A percentile compares a stretch with the other conserved stretches of the same genome.
phyloP scores from a whole-genome alignment of 2,888 invertebrate genomes.

The Baronia brevicornis region DNA sequence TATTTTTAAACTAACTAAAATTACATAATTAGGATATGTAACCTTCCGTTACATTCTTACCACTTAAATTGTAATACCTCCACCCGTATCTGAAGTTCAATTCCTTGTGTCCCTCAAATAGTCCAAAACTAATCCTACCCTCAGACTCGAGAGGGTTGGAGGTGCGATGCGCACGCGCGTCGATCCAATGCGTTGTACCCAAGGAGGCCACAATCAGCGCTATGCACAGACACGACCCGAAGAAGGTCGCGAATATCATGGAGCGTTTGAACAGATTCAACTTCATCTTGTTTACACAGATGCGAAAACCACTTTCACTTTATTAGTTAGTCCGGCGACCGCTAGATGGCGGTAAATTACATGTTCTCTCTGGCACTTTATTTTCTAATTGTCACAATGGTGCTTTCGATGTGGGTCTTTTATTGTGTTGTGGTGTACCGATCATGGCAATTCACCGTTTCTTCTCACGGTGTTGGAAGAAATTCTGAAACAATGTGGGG shows the following conservation, averaged over 20 bases:
- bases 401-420: conserved; percentile 31
- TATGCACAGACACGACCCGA: conserved; percentile 85
- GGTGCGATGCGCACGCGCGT: conserved; percentile 81
- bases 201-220: conserved; percentile 87
- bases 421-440: conserved; percentile 41
- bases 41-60: conserved; percentile 63
- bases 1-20: background rate
- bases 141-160: conserved; percentile 80
- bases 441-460: conserved; percentile 33
- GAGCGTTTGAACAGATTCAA: conserved; percentile 84
- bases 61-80: conserved; percentile 84
- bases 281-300: conserved; percentile 50
- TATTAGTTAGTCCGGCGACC: conserved; percentile 21
- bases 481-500: conserved; percentile 62
- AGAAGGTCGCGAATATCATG: conserved; percentile 88
- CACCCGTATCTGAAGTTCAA: conserved; percentile 86
- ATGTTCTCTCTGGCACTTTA: conserved; percentile 26
- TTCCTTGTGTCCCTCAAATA: conserved; percentile 90
- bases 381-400: conserved; percentile 48
- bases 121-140: conserved; percentile 87
- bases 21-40: background rate
- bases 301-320: conserved; percentile 34
- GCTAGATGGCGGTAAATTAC: conserved; percentile 61
- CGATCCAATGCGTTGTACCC: conserved; percentile 89
- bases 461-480: conserved; percentile 40